Base-by-base conservation (phyloP, 2,888 invertebrate species). In the Plutella xylostella region DNA sequence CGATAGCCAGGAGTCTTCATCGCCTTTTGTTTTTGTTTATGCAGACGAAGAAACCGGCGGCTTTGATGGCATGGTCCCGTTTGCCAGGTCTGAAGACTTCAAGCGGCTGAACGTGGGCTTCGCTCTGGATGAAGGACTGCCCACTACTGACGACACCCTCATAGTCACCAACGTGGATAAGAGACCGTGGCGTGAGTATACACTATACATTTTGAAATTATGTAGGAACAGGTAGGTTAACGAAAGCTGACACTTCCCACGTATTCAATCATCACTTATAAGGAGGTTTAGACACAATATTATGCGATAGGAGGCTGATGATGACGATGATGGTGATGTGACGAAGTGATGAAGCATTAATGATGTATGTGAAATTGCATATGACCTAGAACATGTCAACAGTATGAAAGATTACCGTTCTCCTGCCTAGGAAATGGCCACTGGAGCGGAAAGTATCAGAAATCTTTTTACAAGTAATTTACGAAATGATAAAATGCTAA, bases 31-130 rank as follows among this genome's bases (percentile, higher is more conserved):
- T 45, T 12, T 4, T 9, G 2, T 20, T 51, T 51, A n/a, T n/a
- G 20, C 50, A 79, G 95, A 96, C 79, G 96, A 96, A 72, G 96
- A 96, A 83, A 88, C 89, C 53, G 94, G 94, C 1, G 93, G 94
- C 0, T 70, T 72, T 1, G 77, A 86, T 12, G 95, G 96, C 14
- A 94, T 96, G 89, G 74, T 79, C 46, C 66, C 82, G 15, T 95
- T 94, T 75, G 77, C 92, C 0, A 65, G 88, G 33, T 89, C 89
- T 0, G 72, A 87, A 3, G 88, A 89, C 17, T 96, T 95, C 66
- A 85, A 86, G 54, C 73, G 82, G 0, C 69, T 97, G 47, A 94
- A 96, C 61, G 78, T 95, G 43, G 95, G 93, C 0, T 92, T 94
- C 68, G 89, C 90, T 0, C 64, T 96, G 45, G 96, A 97, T 63